These are phyloP conservation scores for Drosophila neutralis DNA, from an alignment of 2,888 invertebrate species.

Conservation along the genomic window DNA sequence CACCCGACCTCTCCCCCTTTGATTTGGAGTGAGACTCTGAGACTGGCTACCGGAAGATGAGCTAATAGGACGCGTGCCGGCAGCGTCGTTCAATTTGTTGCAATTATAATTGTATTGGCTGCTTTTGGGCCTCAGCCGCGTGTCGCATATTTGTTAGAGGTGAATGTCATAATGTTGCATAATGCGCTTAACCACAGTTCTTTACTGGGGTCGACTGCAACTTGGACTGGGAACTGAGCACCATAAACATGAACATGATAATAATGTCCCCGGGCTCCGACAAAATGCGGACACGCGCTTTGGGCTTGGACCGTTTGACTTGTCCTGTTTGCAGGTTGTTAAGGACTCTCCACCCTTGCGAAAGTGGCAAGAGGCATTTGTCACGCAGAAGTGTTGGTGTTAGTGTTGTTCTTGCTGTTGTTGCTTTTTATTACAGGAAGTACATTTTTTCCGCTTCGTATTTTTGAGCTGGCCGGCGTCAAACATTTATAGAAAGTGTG, in stretches of 20 bases:
- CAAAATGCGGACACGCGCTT: slow-evolving; percentile 71
- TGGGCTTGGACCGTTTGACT: slow-evolving; percentile 73
- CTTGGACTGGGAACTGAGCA: slow-evolving; percentile 31
- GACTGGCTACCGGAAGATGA: slow-evolving; percentile 76
- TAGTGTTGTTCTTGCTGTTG: slow-evolving; percentile 33
- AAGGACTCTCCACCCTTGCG: slow-evolving; percentile 67
- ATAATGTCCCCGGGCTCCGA: slow-evolving; percentile 55
- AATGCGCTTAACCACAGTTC: slow-evolving; percentile 75
- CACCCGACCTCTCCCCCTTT: neutral
- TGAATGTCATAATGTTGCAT: slow-evolving; percentile 75
- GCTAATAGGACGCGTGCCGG: slow-evolving; percentile 83
- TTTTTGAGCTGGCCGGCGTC: slow-evolving; percentile 24
- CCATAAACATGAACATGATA: slow-evolving; percentile 51
- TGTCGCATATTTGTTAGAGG: slow-evolving; percentile 56
- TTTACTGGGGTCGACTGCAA: slow-evolving; percentile 12
- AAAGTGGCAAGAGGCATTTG: slow-evolving; percentile 38
- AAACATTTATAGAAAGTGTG: slow-evolving; percentile 48
- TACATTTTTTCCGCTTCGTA: slow-evolving; percentile 23
- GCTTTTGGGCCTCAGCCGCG: slow-evolving; percentile 52
- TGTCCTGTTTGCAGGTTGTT: slow-evolving; percentile 74
- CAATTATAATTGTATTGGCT: slow-evolving; percentile 84
- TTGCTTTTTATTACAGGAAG: slow-evolving; percentile 77
- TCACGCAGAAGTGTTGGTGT: slow-evolving; percentile 73
- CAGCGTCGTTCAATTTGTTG: slow-evolving; percentile 84
- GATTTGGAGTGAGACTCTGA: slow-evolving; percentile 21